phyloP scores from a whole-genome alignment of 2,797 vertebrate genomes.

The Platyrinchus mystaceus region DNA sequence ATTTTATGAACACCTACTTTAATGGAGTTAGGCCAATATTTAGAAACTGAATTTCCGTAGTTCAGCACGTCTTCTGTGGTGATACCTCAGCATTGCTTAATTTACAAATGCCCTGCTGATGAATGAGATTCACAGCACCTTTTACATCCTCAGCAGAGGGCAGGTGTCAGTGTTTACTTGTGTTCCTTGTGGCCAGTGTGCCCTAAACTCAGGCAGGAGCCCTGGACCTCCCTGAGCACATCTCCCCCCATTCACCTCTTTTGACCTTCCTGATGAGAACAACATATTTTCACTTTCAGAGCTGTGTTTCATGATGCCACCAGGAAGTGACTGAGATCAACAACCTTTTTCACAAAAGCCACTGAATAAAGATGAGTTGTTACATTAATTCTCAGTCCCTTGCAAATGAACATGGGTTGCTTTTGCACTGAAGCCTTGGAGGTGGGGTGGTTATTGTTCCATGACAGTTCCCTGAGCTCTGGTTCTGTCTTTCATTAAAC shows the following conservation, averaged over 20 bases:
- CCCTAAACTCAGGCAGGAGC: not conserved
- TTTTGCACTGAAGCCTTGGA: not conserved
- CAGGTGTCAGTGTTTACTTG: not conserved
- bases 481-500: not conserved
- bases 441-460: not conserved
- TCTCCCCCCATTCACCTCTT: not conserved
- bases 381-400: not conserved
- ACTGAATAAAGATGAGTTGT: not conserved
- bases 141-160: not conserved
- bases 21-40: slow-evolving; percentile 25
- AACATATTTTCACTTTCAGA: not conserved
- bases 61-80: not conserved
- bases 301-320: not conserved
- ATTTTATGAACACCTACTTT: slow-evolving; percentile 10
- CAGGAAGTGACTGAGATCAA: not conserved
- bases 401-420: not conserved
- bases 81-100: not conserved
- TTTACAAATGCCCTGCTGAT: not conserved
- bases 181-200: not conserved
- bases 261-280: not conserved
- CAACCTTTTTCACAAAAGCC: not conserved
- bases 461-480: not conserved
- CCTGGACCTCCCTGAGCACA: not conserved
- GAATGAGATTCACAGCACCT: not conserved
- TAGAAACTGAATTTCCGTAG: not conserved